Percentiles rank a stretch among this genome's conserved stretches.
Conservation (phyloP, 2,797 vertebrate genomes). For the Spheniscus humboldti region DNA sequence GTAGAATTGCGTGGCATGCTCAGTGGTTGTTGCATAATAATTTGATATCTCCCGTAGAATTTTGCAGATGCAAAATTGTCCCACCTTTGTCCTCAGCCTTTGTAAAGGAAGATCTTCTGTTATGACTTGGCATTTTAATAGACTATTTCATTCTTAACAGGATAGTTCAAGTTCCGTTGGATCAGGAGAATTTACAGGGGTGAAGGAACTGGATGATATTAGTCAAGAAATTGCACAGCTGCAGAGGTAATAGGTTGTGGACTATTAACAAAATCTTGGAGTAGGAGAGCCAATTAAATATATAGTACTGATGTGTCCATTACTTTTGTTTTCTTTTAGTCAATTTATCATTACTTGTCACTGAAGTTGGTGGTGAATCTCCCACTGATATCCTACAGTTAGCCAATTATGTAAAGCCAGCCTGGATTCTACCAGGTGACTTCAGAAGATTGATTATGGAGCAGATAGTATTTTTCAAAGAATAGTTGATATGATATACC, state of each 20-base stretch:
- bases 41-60: background rate
- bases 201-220: constrained; percentile 96
- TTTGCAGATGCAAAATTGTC: background rate
- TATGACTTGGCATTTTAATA: background rate
- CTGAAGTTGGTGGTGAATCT: background rate
- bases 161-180: constrained; percentile 91
- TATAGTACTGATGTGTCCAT: background rate
- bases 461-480: background rate
- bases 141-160: constrained; percentile 65
- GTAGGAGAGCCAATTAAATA: background rate
- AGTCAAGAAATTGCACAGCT: constrained; percentile 94
- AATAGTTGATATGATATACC: background rate
- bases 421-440: background rate
- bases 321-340: background rate
- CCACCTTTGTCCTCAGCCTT: background rate
- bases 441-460: background rate
- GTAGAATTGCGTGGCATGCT: background rate
- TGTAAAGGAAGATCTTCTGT: background rate
- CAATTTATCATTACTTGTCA: background rate
- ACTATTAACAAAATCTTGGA: background rate
- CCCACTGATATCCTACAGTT: background rate
- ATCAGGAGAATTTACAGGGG: constrained; percentile 94
- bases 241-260: constrained; percentile 82
- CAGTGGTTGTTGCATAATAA: background rate
- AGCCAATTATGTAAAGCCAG: background rate